Conservation (phyloP, 2,797 vertebrate species). For the Gobionotothen gibberifrons region DNA sequence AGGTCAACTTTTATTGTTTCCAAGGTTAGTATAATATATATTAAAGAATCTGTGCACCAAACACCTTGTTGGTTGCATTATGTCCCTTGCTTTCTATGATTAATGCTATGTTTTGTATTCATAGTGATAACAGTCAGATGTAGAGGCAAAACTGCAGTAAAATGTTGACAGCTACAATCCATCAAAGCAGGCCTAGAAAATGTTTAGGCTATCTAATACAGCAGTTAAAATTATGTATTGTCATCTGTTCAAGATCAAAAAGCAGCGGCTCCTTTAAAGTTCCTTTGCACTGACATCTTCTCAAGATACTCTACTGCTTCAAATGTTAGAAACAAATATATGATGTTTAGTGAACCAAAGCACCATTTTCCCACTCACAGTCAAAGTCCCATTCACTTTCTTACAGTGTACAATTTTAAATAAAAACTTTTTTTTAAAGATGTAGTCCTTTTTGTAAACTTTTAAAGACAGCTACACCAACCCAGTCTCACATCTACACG, state of each 20-base stretch:
- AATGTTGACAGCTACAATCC: slow-evolving; percentile 24
- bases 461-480: neutral
- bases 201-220: slow-evolving; percentile 16
- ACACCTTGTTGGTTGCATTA: neutral
- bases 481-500: too few species aligned
- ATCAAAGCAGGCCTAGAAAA: slow-evolving; percentile 7
- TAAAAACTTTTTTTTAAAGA: slow-evolving; percentile 6
- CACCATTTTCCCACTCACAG: neutral
- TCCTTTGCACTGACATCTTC: slow-evolving; percentile 30
- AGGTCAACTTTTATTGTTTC: neutral
- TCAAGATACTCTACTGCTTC: slow-evolving; percentile 24
- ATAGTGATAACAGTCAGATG: slow-evolving; percentile 18
- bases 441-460: neutral
- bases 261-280: neutral
- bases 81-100: slow-evolving; percentile 6
- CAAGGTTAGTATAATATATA: slow-evolving; percentile 1
- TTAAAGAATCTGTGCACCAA: neutral
- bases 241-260: slow-evolving; percentile 31
- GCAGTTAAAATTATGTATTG: slow-evolving; percentile 31
- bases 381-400: slow-evolving; percentile 20
- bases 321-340: slow-evolving; percentile 33
- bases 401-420: slow-evolving; percentile 11
- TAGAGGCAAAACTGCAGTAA: slow-evolving; percentile 1
- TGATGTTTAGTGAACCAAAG: slow-evolving; percentile 38
- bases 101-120: neutral